These are phyloP conservation scores for Deladenus siricidicola DNA, from an alignment of 2,888 invertebrate species.

Conservation along the genomic window DNA sequence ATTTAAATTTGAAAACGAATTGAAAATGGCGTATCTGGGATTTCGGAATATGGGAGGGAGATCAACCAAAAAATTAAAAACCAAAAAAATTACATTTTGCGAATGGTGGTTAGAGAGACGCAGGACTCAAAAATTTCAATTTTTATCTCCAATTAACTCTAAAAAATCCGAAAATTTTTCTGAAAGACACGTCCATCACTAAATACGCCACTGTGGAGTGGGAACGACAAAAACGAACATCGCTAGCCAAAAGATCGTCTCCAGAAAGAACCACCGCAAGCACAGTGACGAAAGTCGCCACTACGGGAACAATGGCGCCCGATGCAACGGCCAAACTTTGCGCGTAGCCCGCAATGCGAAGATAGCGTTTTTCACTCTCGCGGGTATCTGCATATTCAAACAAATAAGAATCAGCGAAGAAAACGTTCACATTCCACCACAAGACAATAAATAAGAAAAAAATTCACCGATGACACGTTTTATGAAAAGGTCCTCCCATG, in stretches of 20 bases:
- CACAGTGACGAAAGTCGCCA: conserved; percentile 57
- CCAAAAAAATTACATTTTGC: too few relatives aligned
- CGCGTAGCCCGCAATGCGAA: conserved; percentile 61
- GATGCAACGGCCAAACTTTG: conserved; percentile 62
- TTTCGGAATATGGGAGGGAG: too few relatives aligned
- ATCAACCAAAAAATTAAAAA: too few relatives aligned
- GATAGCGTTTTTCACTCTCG: conserved; percentile 57
- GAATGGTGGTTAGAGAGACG: too few relatives aligned
- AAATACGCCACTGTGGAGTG: background rate
- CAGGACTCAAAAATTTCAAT: too few relatives aligned
- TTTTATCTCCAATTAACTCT: too few relatives aligned
- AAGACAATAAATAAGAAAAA: conserved; percentile 2
- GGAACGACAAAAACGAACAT: conserved; percentile 56
- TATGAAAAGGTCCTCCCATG: conserved; percentile 63
- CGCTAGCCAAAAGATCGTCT: conserved; percentile 61
- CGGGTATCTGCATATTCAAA: conserved; percentile 57
- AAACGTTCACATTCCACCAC: background rate
- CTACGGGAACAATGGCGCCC: conserved; percentile 60
- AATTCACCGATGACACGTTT: conserved; percentile 54
- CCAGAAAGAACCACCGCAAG: conserved; percentile 60
- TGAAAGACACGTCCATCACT: too few relatives aligned
- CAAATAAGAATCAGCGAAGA: background rate
- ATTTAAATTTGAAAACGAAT: background rate
- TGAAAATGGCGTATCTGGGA: too few relatives aligned
- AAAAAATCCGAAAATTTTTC: too few relatives aligned